Evolutionary conservation across 1,140 invertebrate species (phyloP), one percentile per base, ranked within the genome.

Genomic region (Hormaphis cornu): DNA sequence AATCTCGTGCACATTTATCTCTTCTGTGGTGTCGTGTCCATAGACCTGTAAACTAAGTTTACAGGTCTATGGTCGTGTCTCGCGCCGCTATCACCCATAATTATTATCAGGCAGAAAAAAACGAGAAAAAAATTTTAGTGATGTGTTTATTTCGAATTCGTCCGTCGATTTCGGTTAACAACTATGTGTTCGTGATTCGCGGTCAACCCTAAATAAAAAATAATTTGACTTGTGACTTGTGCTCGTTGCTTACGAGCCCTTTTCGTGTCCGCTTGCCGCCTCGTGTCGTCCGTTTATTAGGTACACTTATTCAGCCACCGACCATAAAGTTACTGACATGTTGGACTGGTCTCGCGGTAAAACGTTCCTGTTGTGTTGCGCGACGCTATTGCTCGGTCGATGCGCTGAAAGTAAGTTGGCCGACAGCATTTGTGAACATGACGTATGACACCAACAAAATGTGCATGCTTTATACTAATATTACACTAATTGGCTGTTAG

Each of bases 61-160:
- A n/a, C n/a, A n/a, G n/a, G n/a, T n/a, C n/a, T n/a, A n/a, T n/a
- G n/a, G n/a, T n/a, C n/a, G n/a, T n/a, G n/a, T n/a, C n/a, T n/a
- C n/a, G n/a, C n/a, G n/a, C n/a, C n/a, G n/a, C n/a, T n/a, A n/a
- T n/a, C n/a, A n/a, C n/a, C n/a, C n/a, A n/a, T n/a, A n/a, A n/a
- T n/a, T n/a, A n/a, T n/a, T n/a, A n/a, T n/a, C n/a, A n/a, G n/a
- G n/a, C n/a, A n/a, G n/a, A n/a, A n/a, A n/a, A n/a, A n/a, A n/a
- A n/a, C n/a, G n/a, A 37, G 37, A n/a, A 35, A 28, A 20, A 48
- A 48, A 42, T 10, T 66, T 66, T 26, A 9, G 7, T 66, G 61
- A 66, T 66, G 61, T 66, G 61, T 46, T 66, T 66, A 48, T 42
- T 50, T 66, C 20, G 44, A 66, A 66, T 66, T 66, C 28, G 61